Conservation (phyloP, 2,113 vertebrate species). For the Bujurquina vittata region DNA sequence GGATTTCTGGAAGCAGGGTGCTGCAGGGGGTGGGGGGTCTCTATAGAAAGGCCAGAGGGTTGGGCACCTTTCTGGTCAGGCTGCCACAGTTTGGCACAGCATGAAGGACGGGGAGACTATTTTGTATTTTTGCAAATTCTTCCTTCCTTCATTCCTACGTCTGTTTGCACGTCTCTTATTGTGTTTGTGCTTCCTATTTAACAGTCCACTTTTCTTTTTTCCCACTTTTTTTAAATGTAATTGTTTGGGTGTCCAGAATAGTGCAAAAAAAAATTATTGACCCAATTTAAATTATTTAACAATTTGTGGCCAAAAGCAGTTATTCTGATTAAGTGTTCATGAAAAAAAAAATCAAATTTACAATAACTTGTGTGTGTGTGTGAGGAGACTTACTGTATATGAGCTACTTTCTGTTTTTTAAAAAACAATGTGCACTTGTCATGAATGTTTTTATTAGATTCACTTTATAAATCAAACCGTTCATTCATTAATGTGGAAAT, state of each 20-base stretch:
- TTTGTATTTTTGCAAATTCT: constrained; percentile 24
- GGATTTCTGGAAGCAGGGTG: constrained; percentile 1
- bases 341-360: too few relatives aligned
- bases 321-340: too few relatives aligned
- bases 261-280: neutral
- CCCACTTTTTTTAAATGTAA: neutral
- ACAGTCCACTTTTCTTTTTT: neutral
- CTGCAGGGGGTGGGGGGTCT: neutral
- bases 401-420: too few relatives aligned
- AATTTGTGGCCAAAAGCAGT: too few relatives aligned
- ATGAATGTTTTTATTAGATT: too few relatives aligned
- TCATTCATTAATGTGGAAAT: too few relatives aligned
- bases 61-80: neutral
- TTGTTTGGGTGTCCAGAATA: neutral
- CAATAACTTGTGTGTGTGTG: too few relatives aligned
- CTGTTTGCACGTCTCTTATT: constrained; percentile 15
- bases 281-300: too few relatives aligned
- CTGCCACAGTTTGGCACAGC: constrained; percentile 34
- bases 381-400: too few relatives aligned
- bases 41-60: neutral
- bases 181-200: neutral
- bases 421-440: too few relatives aligned
- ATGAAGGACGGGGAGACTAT: constrained; percentile 32
- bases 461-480: too few relatives aligned
- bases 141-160: neutral